Evolutionary conservation across 64 coral and sea anemone genomes (phyloP).

Genomic region (Exaiptasia diaphana): DNA sequence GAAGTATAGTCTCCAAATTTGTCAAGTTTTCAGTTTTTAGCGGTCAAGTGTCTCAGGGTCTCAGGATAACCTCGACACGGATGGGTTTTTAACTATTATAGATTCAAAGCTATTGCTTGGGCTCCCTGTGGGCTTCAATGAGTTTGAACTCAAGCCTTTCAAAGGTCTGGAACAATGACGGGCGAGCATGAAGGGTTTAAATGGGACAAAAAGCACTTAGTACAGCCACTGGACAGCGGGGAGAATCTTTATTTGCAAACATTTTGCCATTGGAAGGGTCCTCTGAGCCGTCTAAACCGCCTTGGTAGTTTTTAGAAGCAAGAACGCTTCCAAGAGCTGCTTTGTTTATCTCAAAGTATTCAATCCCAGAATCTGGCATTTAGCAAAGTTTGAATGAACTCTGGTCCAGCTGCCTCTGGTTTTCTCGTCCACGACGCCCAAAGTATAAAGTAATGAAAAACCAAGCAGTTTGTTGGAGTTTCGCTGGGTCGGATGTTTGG

Average conservation of each 20-base stretch:
- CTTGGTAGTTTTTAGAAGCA: neutral
- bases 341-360: neutral
- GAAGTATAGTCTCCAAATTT: too few relatives aligned
- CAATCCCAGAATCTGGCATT: neutral
- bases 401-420: neutral
- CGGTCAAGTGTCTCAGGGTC: too few relatives aligned
- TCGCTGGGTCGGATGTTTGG: neutral
- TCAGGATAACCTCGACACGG: too few relatives aligned
- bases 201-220: neutral
- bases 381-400: neutral
- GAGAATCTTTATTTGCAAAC: neutral
- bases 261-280: constrained; percentile 8
- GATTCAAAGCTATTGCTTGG: too few relatives aligned
- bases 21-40: too few relatives aligned
- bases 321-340: neutral
- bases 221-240: neutral
- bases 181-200: constrained; percentile 23
- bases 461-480: neutral
- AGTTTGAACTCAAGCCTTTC: neutral
- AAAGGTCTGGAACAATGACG: neutral
- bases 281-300: neutral
- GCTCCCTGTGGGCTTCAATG: neutral
- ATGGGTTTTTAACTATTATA: too few relatives aligned
- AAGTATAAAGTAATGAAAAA: constrained; percentile 13
- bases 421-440: constrained; percentile 16